Conservation (phyloP, 92 coral and sea anemone species). For the Porites divaricata region DNA sequence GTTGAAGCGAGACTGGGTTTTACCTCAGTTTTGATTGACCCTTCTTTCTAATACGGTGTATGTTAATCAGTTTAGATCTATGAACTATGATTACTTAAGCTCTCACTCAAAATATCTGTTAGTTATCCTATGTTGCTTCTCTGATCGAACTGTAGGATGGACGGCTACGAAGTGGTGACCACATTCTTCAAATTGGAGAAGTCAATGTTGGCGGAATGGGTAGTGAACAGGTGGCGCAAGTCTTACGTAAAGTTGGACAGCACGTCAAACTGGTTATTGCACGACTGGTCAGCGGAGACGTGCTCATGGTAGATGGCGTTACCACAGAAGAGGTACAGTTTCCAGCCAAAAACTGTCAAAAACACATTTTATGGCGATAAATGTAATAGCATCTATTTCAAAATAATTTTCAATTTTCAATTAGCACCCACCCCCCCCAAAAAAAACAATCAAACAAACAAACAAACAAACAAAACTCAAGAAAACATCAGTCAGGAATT, state of each 20-base stretch:
- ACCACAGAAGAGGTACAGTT: conserved; percentile 56
- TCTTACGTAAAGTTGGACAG: conserved; percentile 91
- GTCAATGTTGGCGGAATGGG: conserved; percentile 99
- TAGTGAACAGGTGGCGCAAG: conserved; percentile 99
- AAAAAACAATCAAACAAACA: too few relatives aligned
- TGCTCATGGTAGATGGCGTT: conserved; percentile 61
- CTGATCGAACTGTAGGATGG: conserved; percentile 75
- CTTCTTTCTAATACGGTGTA: too few relatives aligned
- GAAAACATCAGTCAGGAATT: neutral
- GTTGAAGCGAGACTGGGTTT: too few relatives aligned
- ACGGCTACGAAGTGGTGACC: conserved; percentile 92
- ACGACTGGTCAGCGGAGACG: conserved; percentile 73
- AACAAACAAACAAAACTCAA: too few relatives aligned
- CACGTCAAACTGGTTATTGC: conserved; percentile 96
- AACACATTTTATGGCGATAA: neutral
- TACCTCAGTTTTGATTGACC: too few relatives aligned
- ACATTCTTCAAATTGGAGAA: conserved; percentile 96
- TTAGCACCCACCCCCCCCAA: too few relatives aligned
- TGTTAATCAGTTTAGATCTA: too few relatives aligned
- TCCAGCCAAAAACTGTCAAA: too few relatives aligned
- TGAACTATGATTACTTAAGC: too few relatives aligned
- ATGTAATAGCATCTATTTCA: neutral
- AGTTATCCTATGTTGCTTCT: neutral
- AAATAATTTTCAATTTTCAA: too few relatives aligned
- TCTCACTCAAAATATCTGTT: neutral